Percentiles rank a stretch among this genome's conserved stretches.
Conservation (phyloP, 2,113 vertebrate genomes). For the Cynopterus brachyotis region DNA sequence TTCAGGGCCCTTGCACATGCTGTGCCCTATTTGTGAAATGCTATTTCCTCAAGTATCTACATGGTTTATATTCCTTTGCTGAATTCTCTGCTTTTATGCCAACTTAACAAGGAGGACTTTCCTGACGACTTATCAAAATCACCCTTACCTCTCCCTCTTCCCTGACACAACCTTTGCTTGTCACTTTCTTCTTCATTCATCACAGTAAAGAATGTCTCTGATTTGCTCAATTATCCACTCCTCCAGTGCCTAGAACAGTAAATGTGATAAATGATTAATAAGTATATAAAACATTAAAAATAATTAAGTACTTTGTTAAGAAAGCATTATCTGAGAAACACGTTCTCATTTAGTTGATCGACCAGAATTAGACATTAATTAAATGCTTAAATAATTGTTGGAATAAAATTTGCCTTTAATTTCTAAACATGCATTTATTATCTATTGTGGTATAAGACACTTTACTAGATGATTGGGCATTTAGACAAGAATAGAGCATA, state of each 20-base stretch:
- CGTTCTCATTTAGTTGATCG: background rate
- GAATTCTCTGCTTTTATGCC: background rate
- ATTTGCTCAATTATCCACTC: background rate
- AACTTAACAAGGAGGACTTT: background rate
- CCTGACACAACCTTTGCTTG: background rate
- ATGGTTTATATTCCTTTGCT: background rate
- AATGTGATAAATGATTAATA: background rate
- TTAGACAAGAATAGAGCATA: conserved; percentile 17
- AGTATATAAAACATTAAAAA: background rate
- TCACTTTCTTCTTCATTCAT: background rate
- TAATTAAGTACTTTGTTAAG: background rate
- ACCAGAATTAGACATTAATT: background rate
- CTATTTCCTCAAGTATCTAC: background rate
- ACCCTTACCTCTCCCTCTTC: background rate
- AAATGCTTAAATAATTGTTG: background rate
- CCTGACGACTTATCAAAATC: background rate
- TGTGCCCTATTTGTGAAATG: background rate
- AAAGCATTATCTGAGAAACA: background rate
- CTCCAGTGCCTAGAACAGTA: background rate
- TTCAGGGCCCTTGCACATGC: background rate
- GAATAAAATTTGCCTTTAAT: background rate
- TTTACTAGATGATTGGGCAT: background rate
- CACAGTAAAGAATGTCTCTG: background rate
- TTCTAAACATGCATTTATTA: background rate
- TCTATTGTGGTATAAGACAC: background rate